Conservation (phyloP, 1,140 invertebrate species). For the Drosophila leontia region DNA sequence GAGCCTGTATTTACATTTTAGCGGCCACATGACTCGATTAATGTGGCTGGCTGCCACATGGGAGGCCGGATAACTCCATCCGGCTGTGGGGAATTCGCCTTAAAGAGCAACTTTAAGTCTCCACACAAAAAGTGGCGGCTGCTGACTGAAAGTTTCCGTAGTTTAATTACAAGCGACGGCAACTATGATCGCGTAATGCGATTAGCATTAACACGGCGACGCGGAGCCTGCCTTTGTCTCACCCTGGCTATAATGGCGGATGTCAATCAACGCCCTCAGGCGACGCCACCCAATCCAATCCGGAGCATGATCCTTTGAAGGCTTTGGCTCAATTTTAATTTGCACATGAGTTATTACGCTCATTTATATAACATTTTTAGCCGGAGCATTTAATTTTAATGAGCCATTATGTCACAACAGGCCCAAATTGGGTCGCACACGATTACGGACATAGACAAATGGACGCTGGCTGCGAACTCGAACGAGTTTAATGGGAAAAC, state of each 20-base stretch:
- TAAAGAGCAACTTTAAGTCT: constrained; percentile 29
- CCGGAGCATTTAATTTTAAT: constrained; percentile 67
- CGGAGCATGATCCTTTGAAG: constrained; percentile 26
- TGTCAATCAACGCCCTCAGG: constrained; percentile 25
- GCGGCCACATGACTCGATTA: constrained; percentile 55
- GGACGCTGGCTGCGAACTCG: constrained; percentile 20
- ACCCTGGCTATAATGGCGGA: constrained; percentile 31
- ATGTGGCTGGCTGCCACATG: constrained; percentile 46
- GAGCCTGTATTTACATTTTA: constrained; percentile 51
- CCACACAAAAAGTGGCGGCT: constrained; percentile 11
- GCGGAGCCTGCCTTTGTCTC: not conserved
- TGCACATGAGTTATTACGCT: constrained; percentile 71
- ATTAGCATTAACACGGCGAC: constrained; percentile 50
- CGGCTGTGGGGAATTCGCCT: not conserved
- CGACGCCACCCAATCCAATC: constrained; percentile 4
- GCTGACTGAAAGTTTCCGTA: constrained; percentile 29
- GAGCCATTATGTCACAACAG: constrained; percentile 71
- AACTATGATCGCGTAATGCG: constrained; percentile 78
- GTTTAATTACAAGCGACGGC: constrained; percentile 64
- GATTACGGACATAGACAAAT: constrained; percentile 42
- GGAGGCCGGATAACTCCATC: constrained; percentile 2
- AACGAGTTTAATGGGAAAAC: constrained; percentile 58
- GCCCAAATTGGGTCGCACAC: constrained; percentile 33
- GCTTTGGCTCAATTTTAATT: constrained; percentile 74
- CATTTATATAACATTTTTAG: constrained; percentile 69